A percentile compares a stretch with the other conserved stretches of the same genome.
phyloP scores from a whole-genome alignment of 2,888 invertebrate genomes.

The Latrodectus hesperus region DNA sequence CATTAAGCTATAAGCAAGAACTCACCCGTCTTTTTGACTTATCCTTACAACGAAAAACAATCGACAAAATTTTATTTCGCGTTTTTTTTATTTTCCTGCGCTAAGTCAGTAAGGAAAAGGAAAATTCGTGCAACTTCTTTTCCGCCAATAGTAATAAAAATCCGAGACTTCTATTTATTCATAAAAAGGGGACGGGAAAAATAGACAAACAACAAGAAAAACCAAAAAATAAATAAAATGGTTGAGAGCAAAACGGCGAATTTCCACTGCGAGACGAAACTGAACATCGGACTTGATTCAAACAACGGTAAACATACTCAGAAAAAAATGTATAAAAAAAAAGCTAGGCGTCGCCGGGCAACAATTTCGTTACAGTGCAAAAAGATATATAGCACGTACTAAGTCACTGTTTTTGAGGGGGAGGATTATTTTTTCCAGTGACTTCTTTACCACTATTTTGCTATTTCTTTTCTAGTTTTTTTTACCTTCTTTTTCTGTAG shows the following conservation, averaged over 20 bases:
- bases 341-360: constrained; percentile 26
- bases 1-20: not conserved
- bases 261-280: not conserved
- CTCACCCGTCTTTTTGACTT: not conserved
- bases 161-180: constrained; percentile 31
- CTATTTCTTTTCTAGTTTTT: constrained; percentile 1
- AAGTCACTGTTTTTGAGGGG: constrained; percentile 36
- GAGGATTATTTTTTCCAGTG: constrained; percentile 31
- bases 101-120: constrained; percentile 5
- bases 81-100: not conserved
- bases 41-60: constrained; percentile 2
- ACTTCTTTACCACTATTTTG: constrained; percentile 12
- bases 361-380: constrained; percentile 39
- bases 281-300: constrained; percentile 8
- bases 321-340: not conserved
- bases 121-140: not conserved
- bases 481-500: constrained; percentile 10
- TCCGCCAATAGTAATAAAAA: constrained; percentile 17
- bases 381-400: constrained; percentile 48
- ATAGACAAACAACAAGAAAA: not conserved
- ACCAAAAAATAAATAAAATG: too few species aligned
- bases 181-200: constrained; percentile 18
- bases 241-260: too few species aligned
- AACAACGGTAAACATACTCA: constrained; percentile 46
- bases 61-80: constrained; percentile 4